Base-by-base conservation (phyloP, 1,140 invertebrate species). In the Chironomus striatipennis region DNA sequence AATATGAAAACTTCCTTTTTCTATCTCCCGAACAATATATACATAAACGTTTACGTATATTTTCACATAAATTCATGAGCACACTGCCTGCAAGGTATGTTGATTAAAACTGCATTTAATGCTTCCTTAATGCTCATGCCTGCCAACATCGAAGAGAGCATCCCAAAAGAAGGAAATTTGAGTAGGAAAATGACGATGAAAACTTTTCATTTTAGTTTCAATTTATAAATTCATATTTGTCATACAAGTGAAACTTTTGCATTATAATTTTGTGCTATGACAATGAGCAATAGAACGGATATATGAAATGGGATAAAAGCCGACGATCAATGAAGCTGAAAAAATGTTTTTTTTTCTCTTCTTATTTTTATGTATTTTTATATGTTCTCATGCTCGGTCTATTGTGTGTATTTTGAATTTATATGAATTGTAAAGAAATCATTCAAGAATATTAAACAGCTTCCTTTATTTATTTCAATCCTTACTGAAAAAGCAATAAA, bases 61-160 rank as follows among this genome's bases (percentile, higher is more conserved):
- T 34, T n/a, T 34, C 24, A 34, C 24, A 34, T 34, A 34, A 34
- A 34, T 34, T 34, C 24, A 34, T 34, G 24, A 34, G 24, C 24
- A 34, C 24, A 57, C 5, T 12, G 47, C 12, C n/a, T 57, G 47
- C 47, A 57, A n/a, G 47, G 47, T 57, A n/a, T 57, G 47, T 57
- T 57, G 47, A 57, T 57, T 57, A 57, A 57, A 57, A 57, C n/a
- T 57, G 47, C 47, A 57, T 57, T 57, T 57, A n/a, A 57, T 57
- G 12, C 12, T 57, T 57, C 47, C 5, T 57, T 57, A 57, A 12
- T n/a, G 9, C n/a, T 57, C 12, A 57, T n/a, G 4, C 42, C 43
- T 47, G 8, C 47, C 24, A 5, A 34, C 24, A 34, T 34, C 24
- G 24, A 34, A 34, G 24, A 34, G 12, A 12, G 47, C 12, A 57